Percentiles rank a stretch among this genome's conserved stretches.
These are phyloP conservation scores for Sarcophaga bullata DNA, from an alignment of 1,140 invertebrate genomes.

Conservation along the genomic window DNA sequence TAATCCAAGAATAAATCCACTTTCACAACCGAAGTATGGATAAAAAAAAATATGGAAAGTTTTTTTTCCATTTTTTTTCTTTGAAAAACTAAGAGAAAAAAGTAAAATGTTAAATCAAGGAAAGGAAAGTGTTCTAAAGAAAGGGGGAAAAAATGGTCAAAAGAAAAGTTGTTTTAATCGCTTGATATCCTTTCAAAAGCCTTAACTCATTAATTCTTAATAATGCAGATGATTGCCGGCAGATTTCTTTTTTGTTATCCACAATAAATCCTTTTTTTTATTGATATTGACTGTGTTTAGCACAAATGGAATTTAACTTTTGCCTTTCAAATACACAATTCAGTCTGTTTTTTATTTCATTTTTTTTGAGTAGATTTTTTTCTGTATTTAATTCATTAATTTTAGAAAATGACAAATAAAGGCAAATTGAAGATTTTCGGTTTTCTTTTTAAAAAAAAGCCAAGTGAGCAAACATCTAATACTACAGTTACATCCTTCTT, in stretches of 20 bases:
- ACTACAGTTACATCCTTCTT: no score
- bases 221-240: slow-evolving; percentile 38
- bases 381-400: no score
- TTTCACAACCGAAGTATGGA: neutral
- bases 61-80: no score
- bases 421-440: no score
- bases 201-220: slow-evolving; percentile 39
- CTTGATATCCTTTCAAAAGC: slow-evolving; percentile 11
- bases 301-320: slow-evolving; percentile 12
- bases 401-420: no score
- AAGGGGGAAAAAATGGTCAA: neutral
- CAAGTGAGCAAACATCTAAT: no score
- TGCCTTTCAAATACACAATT: neutral
- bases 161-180: slow-evolving; percentile 26
- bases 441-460: no score
- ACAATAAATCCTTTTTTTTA: slow-evolving; percentile 27
- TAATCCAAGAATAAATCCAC: slow-evolving; percentile 20
- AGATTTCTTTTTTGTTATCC: neutral
- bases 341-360: neutral
- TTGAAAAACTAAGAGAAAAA: neutral
- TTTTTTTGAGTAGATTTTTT: neutral
- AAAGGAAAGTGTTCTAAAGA: neutral
- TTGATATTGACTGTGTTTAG: neutral
- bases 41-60: slow-evolving; percentile 2
- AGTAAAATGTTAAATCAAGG: neutral